phyloP scores from a whole-genome alignment of 1,140 invertebrate species.

The Diorhabda carinulata region DNA sequence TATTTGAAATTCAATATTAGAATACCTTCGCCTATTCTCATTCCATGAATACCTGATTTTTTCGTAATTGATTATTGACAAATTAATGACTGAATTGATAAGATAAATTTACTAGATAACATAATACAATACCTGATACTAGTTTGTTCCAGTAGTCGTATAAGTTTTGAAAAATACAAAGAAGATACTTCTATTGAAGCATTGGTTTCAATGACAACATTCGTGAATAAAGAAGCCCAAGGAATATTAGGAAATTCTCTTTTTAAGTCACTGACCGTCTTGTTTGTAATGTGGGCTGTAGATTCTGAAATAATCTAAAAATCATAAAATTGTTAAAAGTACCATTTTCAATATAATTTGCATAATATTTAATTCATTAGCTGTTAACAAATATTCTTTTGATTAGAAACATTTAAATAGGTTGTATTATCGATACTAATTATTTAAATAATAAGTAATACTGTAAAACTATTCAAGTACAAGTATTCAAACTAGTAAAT shows the following conservation, averaged over 20 bases:
- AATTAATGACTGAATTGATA: no score
- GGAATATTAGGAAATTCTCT: conserved; percentile 1
- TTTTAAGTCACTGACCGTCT: background rate
- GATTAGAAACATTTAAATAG: no score
- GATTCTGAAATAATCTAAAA: conserved; percentile 11
- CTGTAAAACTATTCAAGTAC: no score
- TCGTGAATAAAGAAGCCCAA: background rate
- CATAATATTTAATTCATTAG: background rate
- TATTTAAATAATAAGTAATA: no score
- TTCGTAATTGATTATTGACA: no score
- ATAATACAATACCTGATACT: conserved; percentile 3
- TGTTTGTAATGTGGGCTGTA: background rate
- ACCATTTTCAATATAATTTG: background rate
- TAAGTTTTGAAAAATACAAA: background rate
- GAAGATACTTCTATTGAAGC: background rate
- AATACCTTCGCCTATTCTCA: no score
- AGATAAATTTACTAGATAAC: background rate
- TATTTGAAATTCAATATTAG: no score
- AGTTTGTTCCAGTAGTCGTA: background rate
- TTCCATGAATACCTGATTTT: no score
- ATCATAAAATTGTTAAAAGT: background rate
- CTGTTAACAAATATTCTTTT: no score
- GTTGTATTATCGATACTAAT: no score
- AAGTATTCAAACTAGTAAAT: background rate
- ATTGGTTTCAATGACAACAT: background rate